A percentile compares a stretch with the other conserved stretches of the same genome.
Conservation (phyloP, 2,888 invertebrate species). For the Ornithoptera alexandrae region DNA sequence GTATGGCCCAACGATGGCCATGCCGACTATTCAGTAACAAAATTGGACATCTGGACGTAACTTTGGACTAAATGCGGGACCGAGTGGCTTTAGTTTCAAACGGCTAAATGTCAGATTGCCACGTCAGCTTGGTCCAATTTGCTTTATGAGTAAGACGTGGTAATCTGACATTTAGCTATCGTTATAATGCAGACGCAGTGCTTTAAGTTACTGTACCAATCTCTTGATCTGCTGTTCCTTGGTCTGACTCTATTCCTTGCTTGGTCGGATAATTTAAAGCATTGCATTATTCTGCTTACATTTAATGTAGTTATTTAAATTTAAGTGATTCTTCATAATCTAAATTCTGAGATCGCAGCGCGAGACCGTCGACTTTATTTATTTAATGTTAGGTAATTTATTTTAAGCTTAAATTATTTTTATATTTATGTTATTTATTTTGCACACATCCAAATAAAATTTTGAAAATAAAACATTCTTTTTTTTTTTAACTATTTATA, state of each 20-base stretch:
- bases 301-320: slow-evolving; percentile 15
- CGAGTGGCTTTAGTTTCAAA: slow-evolving; percentile 61
- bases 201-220: slow-evolving; percentile 59
- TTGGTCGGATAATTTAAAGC: slow-evolving; percentile 55
- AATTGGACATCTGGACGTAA: slow-evolving; percentile 66
- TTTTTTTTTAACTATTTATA: slow-evolving; percentile 5
- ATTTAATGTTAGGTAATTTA: slow-evolving; percentile 56
- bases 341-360: slow-evolving; percentile 57
- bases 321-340: slow-evolving; percentile 27
- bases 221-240: slow-evolving; percentile 42
- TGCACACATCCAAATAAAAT: slow-evolving; percentile 61
- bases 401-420: slow-evolving; percentile 56
- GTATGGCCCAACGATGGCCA: slow-evolving; percentile 49
- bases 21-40: slow-evolving; percentile 60
- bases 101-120: slow-evolving; percentile 76
- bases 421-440: slow-evolving; percentile 74
- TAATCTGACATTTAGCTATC: slow-evolving; percentile 75
- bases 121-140: slow-evolving; percentile 66
- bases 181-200: slow-evolving; percentile 52
- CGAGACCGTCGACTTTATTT: slow-evolving; percentile 77
- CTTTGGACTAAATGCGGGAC: slow-evolving; percentile 47
- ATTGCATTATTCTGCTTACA: slow-evolving; percentile 42
- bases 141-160: slow-evolving; percentile 46
- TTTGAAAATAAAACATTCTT: background rate
- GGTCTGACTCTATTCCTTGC: slow-evolving; percentile 35